A percentile compares a stretch with the other conserved stretches of the same genome.
Evolutionary conservation across 1,140 invertebrate species (phyloP).

Genomic region (Oryctes rhinoceros): DNA sequence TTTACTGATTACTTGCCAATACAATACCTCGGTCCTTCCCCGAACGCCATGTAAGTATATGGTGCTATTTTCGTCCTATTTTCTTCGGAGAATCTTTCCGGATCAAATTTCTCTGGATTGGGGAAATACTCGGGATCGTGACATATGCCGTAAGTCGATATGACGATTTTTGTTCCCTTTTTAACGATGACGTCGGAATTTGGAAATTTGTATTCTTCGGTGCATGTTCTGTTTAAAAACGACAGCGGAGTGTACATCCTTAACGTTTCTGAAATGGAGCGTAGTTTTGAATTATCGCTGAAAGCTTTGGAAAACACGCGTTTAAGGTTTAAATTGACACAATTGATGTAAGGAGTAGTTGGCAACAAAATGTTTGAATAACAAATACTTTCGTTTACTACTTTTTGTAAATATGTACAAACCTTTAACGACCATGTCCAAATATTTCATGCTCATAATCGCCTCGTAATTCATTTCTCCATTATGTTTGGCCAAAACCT

Average conservation of each 20-base stretch:
- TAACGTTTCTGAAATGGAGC: background rate
- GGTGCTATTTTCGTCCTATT: background rate
- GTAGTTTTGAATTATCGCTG: too few relatives aligned
- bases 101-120: background rate
- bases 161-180: background rate
- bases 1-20: background rate
- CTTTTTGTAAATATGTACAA: background rate
- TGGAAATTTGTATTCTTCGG: background rate
- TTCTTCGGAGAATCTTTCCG: background rate
- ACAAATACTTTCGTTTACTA: too few relatives aligned
- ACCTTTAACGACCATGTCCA: constrained; percentile 58
- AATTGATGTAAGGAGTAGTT: too few relatives aligned
- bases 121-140: background rate
- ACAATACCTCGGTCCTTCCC: background rate
- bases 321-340: too few relatives aligned
- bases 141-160: background rate
- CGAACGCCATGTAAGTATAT: background rate
- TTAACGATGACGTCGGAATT: background rate
- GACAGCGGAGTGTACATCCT: background rate
- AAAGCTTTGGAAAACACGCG: too few relatives aligned
- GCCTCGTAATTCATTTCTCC: constrained; percentile 65
- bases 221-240: background rate
- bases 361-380: too few relatives aligned
- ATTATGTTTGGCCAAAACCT: constrained; percentile 59
- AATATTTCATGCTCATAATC: constrained; percentile 64